Conservation (phyloP, 2,888 invertebrate species). For the Heliconius charithonia region DNA sequence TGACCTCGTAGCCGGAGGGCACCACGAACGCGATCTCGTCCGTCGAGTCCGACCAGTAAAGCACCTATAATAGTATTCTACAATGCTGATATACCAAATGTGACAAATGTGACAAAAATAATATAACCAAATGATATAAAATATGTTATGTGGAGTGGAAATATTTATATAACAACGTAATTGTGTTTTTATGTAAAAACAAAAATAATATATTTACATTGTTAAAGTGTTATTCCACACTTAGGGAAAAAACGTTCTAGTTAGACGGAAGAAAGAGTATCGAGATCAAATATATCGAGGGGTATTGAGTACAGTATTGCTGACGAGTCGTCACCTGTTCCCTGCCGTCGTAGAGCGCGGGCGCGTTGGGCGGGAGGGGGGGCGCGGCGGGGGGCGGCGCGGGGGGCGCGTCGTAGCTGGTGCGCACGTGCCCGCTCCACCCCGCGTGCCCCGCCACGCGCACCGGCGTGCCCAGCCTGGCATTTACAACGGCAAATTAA, state of each 20-base stretch:
- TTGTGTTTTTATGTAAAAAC: no score
- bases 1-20: conserved; percentile 83
- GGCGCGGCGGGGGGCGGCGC: conserved; percentile 42
- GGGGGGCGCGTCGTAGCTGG: conserved; percentile 89
- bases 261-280: no score
- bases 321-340: conserved; percentile 85
- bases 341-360: conserved; percentile 91
- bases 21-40: conserved; percentile 98
- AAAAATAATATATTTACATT: no score
- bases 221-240: no score
- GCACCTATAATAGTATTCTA: conserved; percentile 79
- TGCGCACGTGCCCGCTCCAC: conserved; percentile 95
- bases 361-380: conserved; percentile 73
- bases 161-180: no score
- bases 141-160: no score
- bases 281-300: no score
- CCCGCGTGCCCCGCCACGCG: conserved; percentile 93
- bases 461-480: conserved; percentile 94
- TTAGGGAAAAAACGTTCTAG: no score
- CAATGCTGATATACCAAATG: no score
- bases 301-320: no score
- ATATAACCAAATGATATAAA: no score
- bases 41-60: conserved; percentile 98
- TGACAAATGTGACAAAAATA: no score
- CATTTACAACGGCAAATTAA: background rate